Evolutionary conservation across 1,140 invertebrate species (phyloP).

Genomic region (Vollenhovia emeryi): DNA sequence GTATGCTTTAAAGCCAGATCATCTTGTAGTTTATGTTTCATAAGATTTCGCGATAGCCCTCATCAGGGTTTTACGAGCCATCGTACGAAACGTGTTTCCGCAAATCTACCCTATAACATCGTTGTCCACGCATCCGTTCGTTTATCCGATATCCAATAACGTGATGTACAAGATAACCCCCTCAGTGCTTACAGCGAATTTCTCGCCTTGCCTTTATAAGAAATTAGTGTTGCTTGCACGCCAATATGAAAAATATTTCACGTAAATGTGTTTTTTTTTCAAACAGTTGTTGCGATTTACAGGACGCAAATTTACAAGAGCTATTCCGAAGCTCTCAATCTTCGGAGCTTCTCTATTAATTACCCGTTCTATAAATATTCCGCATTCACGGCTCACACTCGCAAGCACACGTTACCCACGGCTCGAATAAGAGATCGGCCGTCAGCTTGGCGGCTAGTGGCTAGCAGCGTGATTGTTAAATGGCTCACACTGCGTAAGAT

Average conservation of each 20-base stretch:
- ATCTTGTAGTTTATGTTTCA: conserved; percentile 39
- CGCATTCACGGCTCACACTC: not conserved
- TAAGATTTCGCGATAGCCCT: conserved; percentile 32
- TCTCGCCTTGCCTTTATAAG: not conserved
- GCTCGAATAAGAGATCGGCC: conserved; percentile 51
- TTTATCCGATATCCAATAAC: not conserved
- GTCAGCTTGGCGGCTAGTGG: conserved; percentile 27
- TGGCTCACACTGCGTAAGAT: conserved; percentile 42
- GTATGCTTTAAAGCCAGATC: not conserved
- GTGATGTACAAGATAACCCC: not conserved
- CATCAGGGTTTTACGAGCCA: conserved; percentile 16
- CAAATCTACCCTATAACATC: conserved; percentile 42
- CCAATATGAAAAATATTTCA: not conserved
- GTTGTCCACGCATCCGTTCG: not conserved
- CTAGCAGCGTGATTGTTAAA: conserved; percentile 47
- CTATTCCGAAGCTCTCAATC: not conserved
- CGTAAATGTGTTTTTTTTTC: too few relatives aligned
- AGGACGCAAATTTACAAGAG: not conserved
- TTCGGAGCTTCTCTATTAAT: not conserved
- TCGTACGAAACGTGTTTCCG: not conserved
- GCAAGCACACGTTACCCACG: not conserved
- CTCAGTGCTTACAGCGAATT: not conserved
- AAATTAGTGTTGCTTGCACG: not conserved
- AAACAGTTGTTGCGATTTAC: not conserved
- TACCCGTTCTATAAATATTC: not conserved